Conservation (phyloP, 2,797 vertebrate genomes). For the Chelmon rostratus region DNA sequence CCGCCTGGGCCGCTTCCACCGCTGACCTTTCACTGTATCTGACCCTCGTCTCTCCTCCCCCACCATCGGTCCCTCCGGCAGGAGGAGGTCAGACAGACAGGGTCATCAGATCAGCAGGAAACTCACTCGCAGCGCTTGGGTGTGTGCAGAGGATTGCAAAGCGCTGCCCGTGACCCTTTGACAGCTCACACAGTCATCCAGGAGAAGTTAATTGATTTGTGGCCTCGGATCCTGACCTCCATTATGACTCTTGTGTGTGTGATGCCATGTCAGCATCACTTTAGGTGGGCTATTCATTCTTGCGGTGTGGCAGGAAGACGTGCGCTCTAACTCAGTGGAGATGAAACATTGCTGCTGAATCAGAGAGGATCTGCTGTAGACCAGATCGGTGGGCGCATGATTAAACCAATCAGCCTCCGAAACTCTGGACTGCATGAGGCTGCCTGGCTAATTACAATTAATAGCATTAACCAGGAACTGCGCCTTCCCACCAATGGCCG, state of each 20-base stretch:
- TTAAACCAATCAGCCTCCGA: constrained; percentile 5
- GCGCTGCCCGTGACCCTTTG: neutral
- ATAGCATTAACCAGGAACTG: constrained; percentile 58
- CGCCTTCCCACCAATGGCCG: constrained; percentile 53
- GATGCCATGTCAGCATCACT: constrained; percentile 43
- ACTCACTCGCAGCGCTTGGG: neutral
- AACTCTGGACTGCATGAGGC: constrained; percentile 21
- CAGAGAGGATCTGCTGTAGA: neutral
- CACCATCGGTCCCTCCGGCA: neutral
- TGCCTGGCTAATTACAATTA: constrained; percentile 63
- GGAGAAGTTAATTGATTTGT: constrained; percentile 31
- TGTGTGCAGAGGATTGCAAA: constrained; percentile 1
- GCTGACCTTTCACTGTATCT: constrained; percentile 55
- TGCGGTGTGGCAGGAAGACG: neutral
- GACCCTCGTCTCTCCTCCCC: constrained; percentile 1
- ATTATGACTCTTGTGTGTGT: neutral
- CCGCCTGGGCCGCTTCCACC: constrained; percentile 2
- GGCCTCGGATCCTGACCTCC: constrained; percentile 30
- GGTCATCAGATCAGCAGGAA: constrained; percentile 26
- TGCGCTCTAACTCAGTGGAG: no score
- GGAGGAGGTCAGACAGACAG: constrained; percentile 15
- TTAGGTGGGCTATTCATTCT: constrained; percentile 8
- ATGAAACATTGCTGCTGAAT: constrained; percentile 2
- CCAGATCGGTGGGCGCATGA: neutral
- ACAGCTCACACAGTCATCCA: constrained; percentile 14